phyloP scores from a whole-genome alignment of 2,888 invertebrate species.

The Torymus texanus region DNA sequence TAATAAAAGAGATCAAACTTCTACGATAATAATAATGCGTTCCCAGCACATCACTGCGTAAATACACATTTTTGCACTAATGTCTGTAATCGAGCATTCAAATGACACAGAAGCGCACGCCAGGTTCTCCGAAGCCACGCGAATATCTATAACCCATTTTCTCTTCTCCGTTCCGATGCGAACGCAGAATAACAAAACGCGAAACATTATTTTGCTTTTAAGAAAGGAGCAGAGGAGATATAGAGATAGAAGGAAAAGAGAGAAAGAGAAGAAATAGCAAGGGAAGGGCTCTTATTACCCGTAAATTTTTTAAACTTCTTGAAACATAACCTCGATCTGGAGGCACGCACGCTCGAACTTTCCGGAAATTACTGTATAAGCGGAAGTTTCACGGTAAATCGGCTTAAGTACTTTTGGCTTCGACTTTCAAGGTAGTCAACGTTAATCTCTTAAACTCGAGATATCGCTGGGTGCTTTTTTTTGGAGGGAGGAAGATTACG shows the following conservation, averaged over 20 bases:
- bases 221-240: not conserved
- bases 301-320: constrained; percentile 37
- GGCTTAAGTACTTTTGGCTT: constrained; percentile 43
- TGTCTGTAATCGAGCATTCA: too few species aligned
- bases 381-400: constrained; percentile 45
- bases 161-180: too few species aligned
- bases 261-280: too few species aligned
- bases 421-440: constrained; percentile 36
- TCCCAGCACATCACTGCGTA: too few species aligned
- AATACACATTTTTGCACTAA: too few species aligned
- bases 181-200: not conserved
- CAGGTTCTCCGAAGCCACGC: too few species aligned
- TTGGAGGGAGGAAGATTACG: constrained; percentile 16
- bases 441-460: constrained; percentile 42
- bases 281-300: constrained; percentile 15
- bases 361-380: constrained; percentile 42
- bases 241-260: too few species aligned
- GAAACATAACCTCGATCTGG: constrained; percentile 38
- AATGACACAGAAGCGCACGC: too few species aligned
- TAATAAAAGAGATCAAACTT: too few species aligned
- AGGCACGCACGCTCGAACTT: constrained; percentile 2
- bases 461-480: constrained; percentile 21
- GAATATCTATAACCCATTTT: too few species aligned
- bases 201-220: constrained; percentile 23
- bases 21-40: too few species aligned